phyloP scores from a whole-genome alignment of 2,113 vertebrate genomes.

The Oncorhynchus mykiss region DNA sequence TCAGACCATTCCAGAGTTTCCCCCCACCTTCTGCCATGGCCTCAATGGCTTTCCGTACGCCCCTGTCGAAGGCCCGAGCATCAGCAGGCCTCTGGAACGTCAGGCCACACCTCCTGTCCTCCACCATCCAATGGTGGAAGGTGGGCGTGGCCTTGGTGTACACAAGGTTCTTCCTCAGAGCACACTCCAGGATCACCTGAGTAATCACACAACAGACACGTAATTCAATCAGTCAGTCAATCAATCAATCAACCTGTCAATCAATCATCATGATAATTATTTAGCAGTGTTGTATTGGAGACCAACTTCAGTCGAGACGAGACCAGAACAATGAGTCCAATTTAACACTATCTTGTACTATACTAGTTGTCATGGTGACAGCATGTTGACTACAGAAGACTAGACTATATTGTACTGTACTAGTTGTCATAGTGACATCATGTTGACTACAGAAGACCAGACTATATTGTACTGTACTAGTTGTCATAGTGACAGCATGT shows the following conservation, averaged over 20 bases:
- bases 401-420: no score
- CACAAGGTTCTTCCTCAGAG: conserved; percentile 92
- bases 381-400: no score
- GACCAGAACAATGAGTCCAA: no score
- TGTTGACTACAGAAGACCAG: no score
- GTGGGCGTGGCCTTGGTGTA: conserved; percentile 97
- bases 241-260: conserved; percentile 21
- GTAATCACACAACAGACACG: conserved; percentile 13
- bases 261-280: background rate
- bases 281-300: background rate
- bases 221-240: conserved; percentile 16
- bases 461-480: no score
- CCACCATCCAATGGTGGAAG: conserved; percentile 98
- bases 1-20: no score
- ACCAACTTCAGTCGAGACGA: no score
- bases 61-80: conserved; percentile 95
- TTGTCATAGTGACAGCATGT: no score
- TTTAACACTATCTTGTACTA: no score
- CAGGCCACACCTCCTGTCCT: conserved; percentile 92
- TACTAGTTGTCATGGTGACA: no score
- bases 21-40: conserved; percentile 92
- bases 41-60: conserved; percentile 95
- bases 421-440: no score
- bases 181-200: conserved; percentile 96
- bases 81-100: conserved; percentile 98